phyloP scores from a whole-genome alignment of 2,113 vertebrate species.

The Sinocyclocheilus anophthalmus region DNA sequence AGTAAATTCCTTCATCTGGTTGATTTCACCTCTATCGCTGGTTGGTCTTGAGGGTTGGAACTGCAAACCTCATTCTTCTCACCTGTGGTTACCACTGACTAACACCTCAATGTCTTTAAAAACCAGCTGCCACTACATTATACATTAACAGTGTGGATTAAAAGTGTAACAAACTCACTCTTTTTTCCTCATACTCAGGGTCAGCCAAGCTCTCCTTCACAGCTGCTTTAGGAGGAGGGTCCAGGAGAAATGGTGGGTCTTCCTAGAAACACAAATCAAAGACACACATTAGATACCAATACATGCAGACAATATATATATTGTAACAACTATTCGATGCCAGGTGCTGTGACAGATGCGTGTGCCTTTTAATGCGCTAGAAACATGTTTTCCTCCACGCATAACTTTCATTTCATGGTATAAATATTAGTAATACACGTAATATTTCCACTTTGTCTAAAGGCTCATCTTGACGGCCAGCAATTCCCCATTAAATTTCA shows the following conservation, averaged over 20 bases:
- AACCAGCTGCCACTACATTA: not conserved
- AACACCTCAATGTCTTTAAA: not conserved
- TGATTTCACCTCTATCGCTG: not conserved
- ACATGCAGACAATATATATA: not conserved
- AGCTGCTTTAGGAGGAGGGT: slow-evolving; percentile 75
- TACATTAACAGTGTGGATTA: not conserved
- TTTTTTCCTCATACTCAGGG: slow-evolving; percentile 86
- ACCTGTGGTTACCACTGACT: not conserved
- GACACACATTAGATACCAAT: not conserved
- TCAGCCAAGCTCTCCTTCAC: slow-evolving; percentile 79
- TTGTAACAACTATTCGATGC: not conserved
- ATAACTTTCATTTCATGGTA: not conserved
- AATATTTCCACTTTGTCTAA: not conserved
- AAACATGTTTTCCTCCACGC: not conserved
- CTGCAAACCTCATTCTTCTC: not conserved
- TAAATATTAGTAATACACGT: not conserved
- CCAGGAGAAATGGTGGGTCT: slow-evolving; percentile 77
- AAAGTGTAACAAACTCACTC: slow-evolving; percentile 72
- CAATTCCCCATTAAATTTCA: not conserved
- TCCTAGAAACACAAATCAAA: slow-evolving; percentile 71
- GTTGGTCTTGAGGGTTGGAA: not conserved
- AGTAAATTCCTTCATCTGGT: not conserved
- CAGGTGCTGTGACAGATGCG: not conserved
- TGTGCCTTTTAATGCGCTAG: not conserved
- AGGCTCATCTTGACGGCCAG: not conserved